phyloP scores from a whole-genome alignment of 2,888 invertebrate genomes.

The Melinaea menophilus region DNA sequence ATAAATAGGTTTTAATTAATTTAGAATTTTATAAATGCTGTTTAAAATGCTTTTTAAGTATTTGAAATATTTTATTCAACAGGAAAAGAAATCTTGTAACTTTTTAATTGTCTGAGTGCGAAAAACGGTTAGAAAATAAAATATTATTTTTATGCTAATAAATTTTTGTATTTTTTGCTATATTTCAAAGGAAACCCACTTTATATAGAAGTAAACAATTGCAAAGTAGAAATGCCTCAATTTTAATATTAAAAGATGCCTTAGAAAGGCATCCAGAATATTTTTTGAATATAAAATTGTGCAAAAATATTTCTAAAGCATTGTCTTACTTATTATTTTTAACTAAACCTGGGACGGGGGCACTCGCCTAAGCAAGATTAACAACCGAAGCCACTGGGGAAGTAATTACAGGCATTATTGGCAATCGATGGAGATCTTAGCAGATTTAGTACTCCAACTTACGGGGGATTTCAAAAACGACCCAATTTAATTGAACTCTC shows the following conservation, averaged over 20 bases:
- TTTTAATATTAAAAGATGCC: background rate
- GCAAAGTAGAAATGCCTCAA: background rate
- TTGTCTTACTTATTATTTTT: slow-evolving; percentile 50
- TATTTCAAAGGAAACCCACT: no score
- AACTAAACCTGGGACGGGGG: slow-evolving; percentile 56
- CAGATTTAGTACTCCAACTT: slow-evolving; percentile 59
- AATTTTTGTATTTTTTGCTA: no score
- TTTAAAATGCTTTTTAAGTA: no score
- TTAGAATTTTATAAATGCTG: no score
- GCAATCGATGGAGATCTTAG: slow-evolving; percentile 60
- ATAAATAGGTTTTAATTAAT: no score
- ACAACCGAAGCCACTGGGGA: slow-evolving; percentile 53
- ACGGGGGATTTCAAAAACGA: slow-evolving; percentile 35
- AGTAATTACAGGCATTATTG: slow-evolving; percentile 73
- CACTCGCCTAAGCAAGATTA: slow-evolving; percentile 55
- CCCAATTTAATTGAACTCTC: slow-evolving; percentile 26
- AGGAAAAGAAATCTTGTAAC: no score
- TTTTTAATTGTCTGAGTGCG: no score
- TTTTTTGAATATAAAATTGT: background rate
- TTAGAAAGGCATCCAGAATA: background rate
- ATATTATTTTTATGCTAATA: no score
- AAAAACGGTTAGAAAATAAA: no score
- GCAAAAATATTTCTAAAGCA: background rate
- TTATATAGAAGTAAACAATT: background rate
- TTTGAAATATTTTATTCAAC: no score